These are phyloP conservation scores for Cuculus canorus DNA, from an alignment of 2,797 vertebrate species.

Conservation along the genomic window DNA sequence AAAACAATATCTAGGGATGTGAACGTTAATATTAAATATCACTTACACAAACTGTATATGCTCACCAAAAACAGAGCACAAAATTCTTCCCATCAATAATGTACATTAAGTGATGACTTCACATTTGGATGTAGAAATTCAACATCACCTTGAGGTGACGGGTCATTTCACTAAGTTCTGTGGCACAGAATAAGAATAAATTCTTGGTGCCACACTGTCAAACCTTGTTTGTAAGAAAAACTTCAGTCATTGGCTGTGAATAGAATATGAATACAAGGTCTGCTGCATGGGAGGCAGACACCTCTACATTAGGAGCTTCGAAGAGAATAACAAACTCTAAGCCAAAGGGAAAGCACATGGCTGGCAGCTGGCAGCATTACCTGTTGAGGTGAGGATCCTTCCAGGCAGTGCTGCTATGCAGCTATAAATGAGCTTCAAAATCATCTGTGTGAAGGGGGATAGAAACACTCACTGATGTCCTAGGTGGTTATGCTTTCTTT, in stretches of 20 bases:
- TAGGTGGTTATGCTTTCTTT: not conserved
- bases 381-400: not conserved
- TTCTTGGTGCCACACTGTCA: not conserved
- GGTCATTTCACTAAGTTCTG: not conserved
- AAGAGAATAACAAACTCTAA: not conserved
- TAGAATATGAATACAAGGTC: not conserved
- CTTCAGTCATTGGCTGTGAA: not conserved
- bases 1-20: not conserved
- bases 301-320: not conserved
- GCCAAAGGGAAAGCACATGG: fast-evolving
- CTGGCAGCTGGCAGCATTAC: not conserved
- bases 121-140: not conserved
- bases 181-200: not conserved
- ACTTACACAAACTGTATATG: not conserved
- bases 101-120: not conserved
- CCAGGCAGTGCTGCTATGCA: not conserved
- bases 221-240: fast-evolving
- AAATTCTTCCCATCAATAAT: not conserved
- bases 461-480: not conserved
- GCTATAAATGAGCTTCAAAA: not conserved
- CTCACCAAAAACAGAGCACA: not conserved
- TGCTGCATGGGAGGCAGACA: not conserved
- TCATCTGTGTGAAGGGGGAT: not conserved
- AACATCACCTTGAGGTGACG: not conserved
- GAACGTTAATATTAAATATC: not conserved